Evolutionary conservation across 1,140 invertebrate species (phyloP).

Genomic region (Drosophila dunni): DNA sequence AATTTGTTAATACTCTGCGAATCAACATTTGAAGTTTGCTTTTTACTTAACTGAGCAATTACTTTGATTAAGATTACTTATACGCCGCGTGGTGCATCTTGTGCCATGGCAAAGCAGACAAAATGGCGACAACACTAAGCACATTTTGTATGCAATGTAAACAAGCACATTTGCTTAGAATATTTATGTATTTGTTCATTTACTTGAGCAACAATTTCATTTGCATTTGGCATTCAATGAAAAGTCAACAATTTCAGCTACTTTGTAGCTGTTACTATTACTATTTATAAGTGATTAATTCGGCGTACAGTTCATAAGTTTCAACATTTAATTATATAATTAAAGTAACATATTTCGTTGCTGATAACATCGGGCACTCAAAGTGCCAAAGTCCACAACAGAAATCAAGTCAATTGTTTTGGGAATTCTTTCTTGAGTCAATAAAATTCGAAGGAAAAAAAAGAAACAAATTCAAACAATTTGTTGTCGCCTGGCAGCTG

Average conservation of each 20-base stretch:
- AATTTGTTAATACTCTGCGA: not conserved
- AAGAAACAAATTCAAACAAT: constrained; percentile 1
- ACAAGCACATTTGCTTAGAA: constrained; percentile 74
- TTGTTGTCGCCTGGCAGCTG: constrained; percentile 13
- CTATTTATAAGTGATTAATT: not conserved
- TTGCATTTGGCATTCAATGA: constrained; percentile 56
- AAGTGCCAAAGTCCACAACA: not conserved
- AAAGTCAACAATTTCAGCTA: constrained; percentile 17
- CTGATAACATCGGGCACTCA: constrained; percentile 8
- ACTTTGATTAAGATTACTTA: constrained; percentile 63
- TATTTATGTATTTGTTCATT: constrained; percentile 71
- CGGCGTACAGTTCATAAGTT: not conserved
- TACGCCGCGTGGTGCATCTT: constrained; percentile 72
- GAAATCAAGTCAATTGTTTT: constrained; percentile 11
- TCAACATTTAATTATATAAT: constrained; percentile 9
- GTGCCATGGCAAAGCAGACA: constrained; percentile 73
- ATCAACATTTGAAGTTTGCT: constrained; percentile 6
- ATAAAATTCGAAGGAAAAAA: not conserved
- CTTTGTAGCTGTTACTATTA: not conserved
- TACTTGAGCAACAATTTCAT: constrained; percentile 57
- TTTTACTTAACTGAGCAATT: constrained; percentile 8
- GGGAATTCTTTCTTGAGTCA: constrained; percentile 5
- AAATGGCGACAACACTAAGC: constrained; percentile 66
- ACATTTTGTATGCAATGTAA: constrained; percentile 64
- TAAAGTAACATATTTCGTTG: constrained; percentile 3